These are phyloP conservation scores for Epinotia ramella DNA, from an alignment of 2,888 invertebrate species.

Conservation along the genomic window DNA sequence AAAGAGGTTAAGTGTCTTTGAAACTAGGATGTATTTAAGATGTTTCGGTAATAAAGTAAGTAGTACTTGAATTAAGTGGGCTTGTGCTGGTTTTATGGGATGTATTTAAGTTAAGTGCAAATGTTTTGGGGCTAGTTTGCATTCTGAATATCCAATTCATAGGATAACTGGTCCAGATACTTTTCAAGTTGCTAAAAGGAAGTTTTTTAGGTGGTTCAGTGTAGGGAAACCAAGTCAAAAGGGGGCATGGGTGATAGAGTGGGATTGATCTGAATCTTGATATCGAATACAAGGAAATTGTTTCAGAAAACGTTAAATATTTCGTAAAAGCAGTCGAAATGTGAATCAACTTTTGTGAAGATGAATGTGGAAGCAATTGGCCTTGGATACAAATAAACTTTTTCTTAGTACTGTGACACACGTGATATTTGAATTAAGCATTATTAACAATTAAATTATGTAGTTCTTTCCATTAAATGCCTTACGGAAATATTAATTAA, in stretches of 20 bases:
- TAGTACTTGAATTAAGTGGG: conserved; percentile 38
- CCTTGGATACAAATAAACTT: not conserved
- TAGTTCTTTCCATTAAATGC: not conserved
- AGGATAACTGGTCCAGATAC: conserved; percentile 21
- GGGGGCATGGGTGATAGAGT: not conserved
- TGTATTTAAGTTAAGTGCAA: conserved; percentile 31
- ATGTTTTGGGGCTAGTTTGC: conserved; percentile 33
- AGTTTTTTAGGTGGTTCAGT: not conserved
- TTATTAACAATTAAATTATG: not conserved
- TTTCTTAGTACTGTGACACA: not conserved
- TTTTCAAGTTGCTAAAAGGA: not conserved
- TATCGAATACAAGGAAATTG: too few relatives aligned
- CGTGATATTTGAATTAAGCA: conserved; percentile 3
- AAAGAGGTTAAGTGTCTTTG: not conserved
- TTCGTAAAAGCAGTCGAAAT: too few relatives aligned
- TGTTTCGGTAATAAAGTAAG: conserved; percentile 8
- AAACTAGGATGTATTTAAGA: not conserved
- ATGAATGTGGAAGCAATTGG: not conserved
- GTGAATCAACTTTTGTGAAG: too few relatives aligned
- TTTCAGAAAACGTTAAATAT: too few relatives aligned
- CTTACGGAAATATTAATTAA: not conserved
- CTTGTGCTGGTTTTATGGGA: conserved; percentile 26
- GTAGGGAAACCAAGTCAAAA: not conserved
- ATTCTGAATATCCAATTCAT: conserved; percentile 20
- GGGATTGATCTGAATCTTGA: too few relatives aligned